Conservation (phyloP, 2,888 invertebrate species). For the Eugnorisma glareosa region DNA sequence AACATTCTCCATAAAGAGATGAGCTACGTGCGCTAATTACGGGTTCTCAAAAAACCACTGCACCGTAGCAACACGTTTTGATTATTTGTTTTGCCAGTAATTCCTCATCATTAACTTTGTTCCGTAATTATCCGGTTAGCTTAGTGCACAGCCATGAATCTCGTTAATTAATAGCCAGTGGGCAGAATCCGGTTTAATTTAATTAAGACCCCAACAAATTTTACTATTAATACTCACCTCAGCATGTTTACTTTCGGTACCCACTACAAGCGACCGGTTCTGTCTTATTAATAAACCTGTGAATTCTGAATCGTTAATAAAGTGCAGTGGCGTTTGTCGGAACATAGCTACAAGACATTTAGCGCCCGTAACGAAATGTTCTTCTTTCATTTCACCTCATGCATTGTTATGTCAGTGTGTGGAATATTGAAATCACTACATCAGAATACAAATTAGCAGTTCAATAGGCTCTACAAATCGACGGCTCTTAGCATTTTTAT, state of each 20-base stretch:
- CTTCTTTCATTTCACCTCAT: slow-evolving; percentile 38
- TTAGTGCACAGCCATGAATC: slow-evolving; percentile 52
- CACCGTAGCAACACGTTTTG: slow-evolving; percentile 19
- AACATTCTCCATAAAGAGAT: slow-evolving; percentile 63
- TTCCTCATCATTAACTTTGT: slow-evolving; percentile 57
- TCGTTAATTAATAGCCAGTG: slow-evolving; percentile 64
- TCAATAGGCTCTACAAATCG: slow-evolving; percentile 19
- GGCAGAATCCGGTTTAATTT: slow-evolving; percentile 69
- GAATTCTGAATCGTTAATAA: slow-evolving; percentile 57
- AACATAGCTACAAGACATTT: slow-evolving; percentile 50
- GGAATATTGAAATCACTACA: slow-evolving; percentile 28
- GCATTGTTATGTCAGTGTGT: slow-evolving; percentile 29
- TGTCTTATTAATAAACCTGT: slow-evolving; percentile 61
- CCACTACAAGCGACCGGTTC: slow-evolving; percentile 56
- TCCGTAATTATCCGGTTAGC: slow-evolving; percentile 48
- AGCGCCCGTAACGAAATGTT: slow-evolving; percentile 33
- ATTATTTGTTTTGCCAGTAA: slow-evolving; percentile 54
- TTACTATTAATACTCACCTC: slow-evolving; percentile 62
- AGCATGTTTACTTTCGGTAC: slow-evolving; percentile 66
- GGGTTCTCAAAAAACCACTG: slow-evolving; percentile 35
- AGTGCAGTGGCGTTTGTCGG: slow-evolving; percentile 42
- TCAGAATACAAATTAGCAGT: slow-evolving; percentile 15
- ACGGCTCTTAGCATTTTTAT: slow-evolving; percentile 12
- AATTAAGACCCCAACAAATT: slow-evolving; percentile 68
- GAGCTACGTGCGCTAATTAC: slow-evolving; percentile 53